These are phyloP conservation scores for Caenorhabditis drosophilae DNA, from an alignment of 2,888 invertebrate species.

Conservation along the genomic window DNA sequence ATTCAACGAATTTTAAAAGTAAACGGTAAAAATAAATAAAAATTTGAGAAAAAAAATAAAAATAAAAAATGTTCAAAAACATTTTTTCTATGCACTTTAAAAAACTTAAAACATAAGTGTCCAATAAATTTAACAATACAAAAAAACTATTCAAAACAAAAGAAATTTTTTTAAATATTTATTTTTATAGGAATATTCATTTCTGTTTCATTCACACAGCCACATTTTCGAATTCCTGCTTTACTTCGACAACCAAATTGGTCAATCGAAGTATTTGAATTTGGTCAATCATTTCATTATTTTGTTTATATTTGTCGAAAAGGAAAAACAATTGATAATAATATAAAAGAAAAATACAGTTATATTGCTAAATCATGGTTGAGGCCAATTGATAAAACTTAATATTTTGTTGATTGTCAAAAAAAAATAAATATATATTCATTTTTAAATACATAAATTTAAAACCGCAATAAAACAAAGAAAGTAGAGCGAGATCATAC, in stretches of 20 bases:
- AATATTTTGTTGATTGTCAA: no score
- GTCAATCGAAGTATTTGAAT: conserved; percentile 49
- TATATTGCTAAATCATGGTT: conserved; percentile 28
- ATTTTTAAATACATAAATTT: no score
- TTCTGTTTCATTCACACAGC: conserved; percentile 71
- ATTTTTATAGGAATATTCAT: conserved; percentile 41
- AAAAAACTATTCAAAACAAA: no score
- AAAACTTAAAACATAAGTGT: no score
- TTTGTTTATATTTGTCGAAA: conserved; percentile 54
- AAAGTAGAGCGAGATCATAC: no score
- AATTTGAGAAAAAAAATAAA: no score
- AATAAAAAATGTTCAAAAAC: no score
- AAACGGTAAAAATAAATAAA: conserved; percentile 47
- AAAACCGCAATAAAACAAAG: no score
- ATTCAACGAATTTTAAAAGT: conserved; percentile 67
- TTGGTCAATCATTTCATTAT: conserved; percentile 59
- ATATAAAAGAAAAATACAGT: conserved; percentile 10
- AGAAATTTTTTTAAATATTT: neutral
- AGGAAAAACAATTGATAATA: conserved; percentile 15
- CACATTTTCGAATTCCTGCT: conserved; percentile 70
- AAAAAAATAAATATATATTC: no score
- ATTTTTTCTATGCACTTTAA: no score
- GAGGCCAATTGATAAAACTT: conserved; percentile 4
- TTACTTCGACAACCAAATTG: conserved; percentile 48
- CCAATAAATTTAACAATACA: no score